These are phyloP conservation scores for Hybognathus amarus DNA, from an alignment of 2,797 vertebrate species.

Conservation along the genomic window DNA sequence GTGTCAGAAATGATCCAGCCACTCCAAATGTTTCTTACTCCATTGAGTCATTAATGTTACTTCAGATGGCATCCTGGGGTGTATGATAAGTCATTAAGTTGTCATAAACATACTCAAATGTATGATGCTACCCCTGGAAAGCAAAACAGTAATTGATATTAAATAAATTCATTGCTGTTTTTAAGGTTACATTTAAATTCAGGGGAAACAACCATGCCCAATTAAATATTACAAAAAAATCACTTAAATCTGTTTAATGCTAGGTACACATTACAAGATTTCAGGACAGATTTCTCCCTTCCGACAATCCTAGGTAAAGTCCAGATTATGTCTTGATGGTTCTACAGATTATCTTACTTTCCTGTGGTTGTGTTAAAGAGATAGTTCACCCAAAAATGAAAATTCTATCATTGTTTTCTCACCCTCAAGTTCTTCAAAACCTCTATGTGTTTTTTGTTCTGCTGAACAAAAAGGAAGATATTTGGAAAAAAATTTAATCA, in stretches of 20 bases:
- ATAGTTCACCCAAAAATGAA: no score
- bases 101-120: not conserved
- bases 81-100: not conserved
- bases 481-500: no score
- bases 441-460: no score
- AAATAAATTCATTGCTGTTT: not conserved
- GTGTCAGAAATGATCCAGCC: conserved; percentile 7
- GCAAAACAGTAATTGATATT: not conserved
- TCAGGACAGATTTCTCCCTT: no score
- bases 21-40: not conserved
- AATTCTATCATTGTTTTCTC: no score
- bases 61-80: not conserved
- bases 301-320: no score
- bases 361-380: no score
- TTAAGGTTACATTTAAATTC: not conserved
- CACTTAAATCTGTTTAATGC: not conserved
- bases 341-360: no score
- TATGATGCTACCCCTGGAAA: not conserved
- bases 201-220: not conserved
- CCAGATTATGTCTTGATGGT: no score
- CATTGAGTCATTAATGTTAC: not conserved
- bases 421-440: no score
- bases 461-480: no score
- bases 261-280: no score
- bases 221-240: not conserved